phyloP scores from a whole-genome alignment of 1,140 invertebrate species.

The Sminthurides bifidus region DNA sequence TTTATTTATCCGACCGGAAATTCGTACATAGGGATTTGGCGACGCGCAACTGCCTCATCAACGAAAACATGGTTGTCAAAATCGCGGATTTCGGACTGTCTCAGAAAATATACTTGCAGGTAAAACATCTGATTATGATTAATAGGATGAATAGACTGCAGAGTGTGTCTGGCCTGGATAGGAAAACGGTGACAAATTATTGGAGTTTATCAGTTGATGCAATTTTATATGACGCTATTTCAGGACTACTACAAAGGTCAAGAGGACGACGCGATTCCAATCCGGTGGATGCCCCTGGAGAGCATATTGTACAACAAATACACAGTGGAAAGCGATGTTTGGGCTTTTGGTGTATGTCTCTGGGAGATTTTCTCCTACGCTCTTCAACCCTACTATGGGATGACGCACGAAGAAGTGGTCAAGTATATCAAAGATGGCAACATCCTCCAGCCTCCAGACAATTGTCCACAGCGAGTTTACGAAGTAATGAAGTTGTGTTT shows the following conservation, averaged over 20 bases:
- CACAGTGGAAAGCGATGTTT: slow-evolving; percentile 83
- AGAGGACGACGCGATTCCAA: slow-evolving; percentile 84
- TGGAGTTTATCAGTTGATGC: background rate
- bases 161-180: too few species aligned
- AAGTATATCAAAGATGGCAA: slow-evolving; percentile 84
- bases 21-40: slow-evolving; percentile 93
- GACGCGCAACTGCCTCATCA: slow-evolving; percentile 88
- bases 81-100: slow-evolving; percentile 92
- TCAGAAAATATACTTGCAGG: slow-evolving; percentile 71
- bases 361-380: slow-evolving; percentile 94
- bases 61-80: slow-evolving; percentile 86
- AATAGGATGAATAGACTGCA: too few species aligned
- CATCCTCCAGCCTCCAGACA: slow-evolving; percentile 72
- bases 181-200: too few species aligned
- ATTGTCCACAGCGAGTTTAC: slow-evolving; percentile 79
- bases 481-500: slow-evolving; percentile 88
- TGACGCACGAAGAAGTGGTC: slow-evolving; percentile 90
- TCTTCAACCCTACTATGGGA: slow-evolving; percentile 83
- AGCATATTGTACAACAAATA: slow-evolving; percentile 89
- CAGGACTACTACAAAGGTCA: slow-evolving; percentile 86
- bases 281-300: slow-evolving; percentile 91
- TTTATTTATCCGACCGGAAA: slow-evolving; percentile 84
- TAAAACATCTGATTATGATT: slow-evolving; percentile 17
- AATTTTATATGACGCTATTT: background rate
- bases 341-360: slow-evolving; percentile 83